Percentiles rank a stretch among this genome's conserved stretches.
Evolutionary conservation across 2,797 vertebrate genomes (phyloP).

Genomic region (Acanthornis magna): DNA sequence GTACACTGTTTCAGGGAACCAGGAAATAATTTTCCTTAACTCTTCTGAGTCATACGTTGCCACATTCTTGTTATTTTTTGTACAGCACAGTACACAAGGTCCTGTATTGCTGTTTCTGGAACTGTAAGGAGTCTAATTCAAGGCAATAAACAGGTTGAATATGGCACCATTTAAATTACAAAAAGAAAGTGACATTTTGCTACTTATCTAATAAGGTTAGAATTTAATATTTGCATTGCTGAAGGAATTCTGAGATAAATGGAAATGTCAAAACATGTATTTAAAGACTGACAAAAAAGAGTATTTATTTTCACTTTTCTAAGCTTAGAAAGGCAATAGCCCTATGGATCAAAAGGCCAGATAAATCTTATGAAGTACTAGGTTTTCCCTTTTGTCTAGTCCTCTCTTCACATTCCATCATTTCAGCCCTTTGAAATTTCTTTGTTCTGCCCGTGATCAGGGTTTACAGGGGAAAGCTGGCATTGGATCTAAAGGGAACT

Average conservation of each 20-base stretch:
- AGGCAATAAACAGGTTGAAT: background rate
- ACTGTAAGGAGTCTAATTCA: background rate
- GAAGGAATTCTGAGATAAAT: background rate
- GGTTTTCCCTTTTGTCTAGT: constrained; percentile 67
- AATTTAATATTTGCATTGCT: background rate
- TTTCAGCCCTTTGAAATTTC: constrained; percentile 66
- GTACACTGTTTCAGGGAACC: background rate
- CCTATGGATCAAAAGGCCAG: constrained; percentile 54
- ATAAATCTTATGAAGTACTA: constrained; percentile 73
- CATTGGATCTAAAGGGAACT: constrained; percentile 79
- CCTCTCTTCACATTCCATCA: constrained; percentile 71
- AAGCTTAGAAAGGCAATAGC: constrained; percentile 38
- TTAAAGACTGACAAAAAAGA: background rate
- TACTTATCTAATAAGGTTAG: background rate
- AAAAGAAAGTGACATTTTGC: background rate
- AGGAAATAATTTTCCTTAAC: constrained; percentile 1
- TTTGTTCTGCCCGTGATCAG: constrained; percentile 71
- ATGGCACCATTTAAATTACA: background rate
- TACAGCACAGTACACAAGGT: background rate
- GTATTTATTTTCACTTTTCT: constrained; percentile 13
- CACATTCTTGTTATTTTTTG: background rate
- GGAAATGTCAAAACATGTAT: constrained; percentile 4
- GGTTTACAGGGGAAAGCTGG: constrained; percentile 73
- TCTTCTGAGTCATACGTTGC: background rate
- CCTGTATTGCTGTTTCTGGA: background rate